Conservation (phyloP, 2,888 invertebrate genomes). For the Marasmarcha lunaedactyla region DNA sequence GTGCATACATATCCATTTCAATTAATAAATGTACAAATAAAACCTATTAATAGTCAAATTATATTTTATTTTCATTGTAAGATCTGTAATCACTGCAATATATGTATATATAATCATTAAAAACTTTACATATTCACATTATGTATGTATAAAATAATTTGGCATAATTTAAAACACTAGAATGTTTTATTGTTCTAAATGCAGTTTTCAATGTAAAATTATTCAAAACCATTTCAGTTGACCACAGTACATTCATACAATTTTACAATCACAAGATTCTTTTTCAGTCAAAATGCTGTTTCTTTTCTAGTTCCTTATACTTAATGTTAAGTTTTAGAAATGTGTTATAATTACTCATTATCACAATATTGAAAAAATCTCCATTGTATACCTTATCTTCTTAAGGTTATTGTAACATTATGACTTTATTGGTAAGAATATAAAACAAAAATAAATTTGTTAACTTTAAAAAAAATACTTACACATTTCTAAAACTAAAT, state of each 20-base stretch:
- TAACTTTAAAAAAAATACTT: no score
- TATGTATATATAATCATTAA: neutral
- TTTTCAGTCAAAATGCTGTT: conserved; percentile 57
- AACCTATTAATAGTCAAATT: neutral
- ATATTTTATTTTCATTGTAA: neutral
- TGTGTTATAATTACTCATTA: no score
- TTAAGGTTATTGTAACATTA: neutral
- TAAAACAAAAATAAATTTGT: no score
- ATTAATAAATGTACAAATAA: conserved; percentile 18
- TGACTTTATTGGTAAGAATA: no score
- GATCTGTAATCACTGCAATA: neutral
- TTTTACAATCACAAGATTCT: conserved; percentile 53
- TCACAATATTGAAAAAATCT: conserved; percentile 5
- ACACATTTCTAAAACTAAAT: conserved; percentile 21
- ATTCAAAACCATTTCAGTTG: conserved; percentile 40
- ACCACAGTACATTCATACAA: conserved; percentile 51
- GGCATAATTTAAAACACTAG: conserved; percentile 54
- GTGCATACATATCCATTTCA: conserved; percentile 55
- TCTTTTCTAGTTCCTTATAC: conserved; percentile 32
- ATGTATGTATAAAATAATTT: conserved; percentile 51
- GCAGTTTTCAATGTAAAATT: conserved; percentile 51
- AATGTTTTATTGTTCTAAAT: conserved; percentile 50
- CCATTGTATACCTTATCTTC: conserved; percentile 2
- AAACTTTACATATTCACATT: neutral
- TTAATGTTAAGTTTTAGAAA: no score